Evolutionary conservation across 2,113 vertebrate species (phyloP).

Genomic region (Albula goreensis): DNA sequence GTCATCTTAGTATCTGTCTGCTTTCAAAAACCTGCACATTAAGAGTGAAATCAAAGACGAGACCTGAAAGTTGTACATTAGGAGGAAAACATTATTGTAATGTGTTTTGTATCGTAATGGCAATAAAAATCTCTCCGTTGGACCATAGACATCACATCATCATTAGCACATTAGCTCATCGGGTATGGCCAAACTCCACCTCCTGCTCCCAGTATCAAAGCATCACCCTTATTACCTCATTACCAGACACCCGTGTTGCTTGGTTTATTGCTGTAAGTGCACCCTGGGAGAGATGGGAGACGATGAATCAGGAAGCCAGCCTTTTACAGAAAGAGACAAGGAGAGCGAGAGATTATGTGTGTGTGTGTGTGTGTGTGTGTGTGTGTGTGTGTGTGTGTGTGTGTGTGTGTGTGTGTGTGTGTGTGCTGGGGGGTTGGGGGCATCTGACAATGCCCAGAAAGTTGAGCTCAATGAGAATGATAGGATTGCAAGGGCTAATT

Average conservation of each 20-base stretch:
- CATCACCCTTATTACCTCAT: slow-evolving; percentile 39
- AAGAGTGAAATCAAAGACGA: slow-evolving; percentile 23
- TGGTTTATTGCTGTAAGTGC: background rate
- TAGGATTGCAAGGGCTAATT: background rate
- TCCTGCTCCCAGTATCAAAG: slow-evolving; percentile 20
- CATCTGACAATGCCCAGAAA: background rate
- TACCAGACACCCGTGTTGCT: background rate
- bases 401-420: background rate
- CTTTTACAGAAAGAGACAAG: background rate
- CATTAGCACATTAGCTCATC: slow-evolving; percentile 42
- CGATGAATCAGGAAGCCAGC: background rate
- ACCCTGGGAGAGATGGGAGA: background rate
- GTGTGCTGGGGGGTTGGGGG: background rate
- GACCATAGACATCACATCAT: slow-evolving; percentile 25
- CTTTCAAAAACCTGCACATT: slow-evolving; percentile 14
- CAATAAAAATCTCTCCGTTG: slow-evolving; percentile 11
- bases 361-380: background rate
- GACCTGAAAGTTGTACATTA: slow-evolving; percentile 20
- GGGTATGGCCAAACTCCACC: slow-evolving; percentile 18
- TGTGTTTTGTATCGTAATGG: slow-evolving; percentile 25
- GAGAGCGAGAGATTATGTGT: background rate
- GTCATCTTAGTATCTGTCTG: background rate
- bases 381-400: background rate
- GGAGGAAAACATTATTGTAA: slow-evolving; percentile 31
- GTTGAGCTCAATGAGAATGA: background rate